Conservation (phyloP, 2,797 vertebrate genomes). For the Cuculus canorus region DNA sequence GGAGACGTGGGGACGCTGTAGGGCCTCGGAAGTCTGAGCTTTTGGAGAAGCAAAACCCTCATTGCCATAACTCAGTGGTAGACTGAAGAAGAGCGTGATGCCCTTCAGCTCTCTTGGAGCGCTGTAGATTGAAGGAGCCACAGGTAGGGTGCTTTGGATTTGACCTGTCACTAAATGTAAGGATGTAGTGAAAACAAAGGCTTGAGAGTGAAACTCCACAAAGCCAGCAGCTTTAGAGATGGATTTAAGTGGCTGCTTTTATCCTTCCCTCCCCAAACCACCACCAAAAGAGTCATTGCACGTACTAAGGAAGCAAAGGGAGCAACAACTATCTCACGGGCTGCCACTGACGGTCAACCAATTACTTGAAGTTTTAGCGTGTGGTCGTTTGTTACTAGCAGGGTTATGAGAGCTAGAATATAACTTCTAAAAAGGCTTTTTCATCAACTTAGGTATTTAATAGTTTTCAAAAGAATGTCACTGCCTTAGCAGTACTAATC, state of each 20-base stretch:
- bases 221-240: background rate
- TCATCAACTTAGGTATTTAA: background rate
- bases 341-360: background rate
- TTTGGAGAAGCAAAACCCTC: background rate
- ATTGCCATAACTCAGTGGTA: background rate
- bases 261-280: background rate
- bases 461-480: background rate
- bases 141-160: background rate
- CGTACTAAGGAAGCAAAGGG: background rate
- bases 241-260: background rate
- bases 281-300: background rate
- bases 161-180: background rate
- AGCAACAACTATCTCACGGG: background rate
- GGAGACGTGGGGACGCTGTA: background rate
- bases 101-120: background rate
- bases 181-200: background rate
- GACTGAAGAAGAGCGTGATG: background rate
- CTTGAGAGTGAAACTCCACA: background rate
- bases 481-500: background rate
- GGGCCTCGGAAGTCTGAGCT: background rate
- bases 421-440: background rate
- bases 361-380: background rate
- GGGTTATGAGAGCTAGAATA: background rate
- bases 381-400: background rate
- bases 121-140: background rate